These are phyloP conservation scores for Notarius lentiginosus DNA, from an alignment of 2,113 vertebrate species.

Conservation along the genomic window DNA sequence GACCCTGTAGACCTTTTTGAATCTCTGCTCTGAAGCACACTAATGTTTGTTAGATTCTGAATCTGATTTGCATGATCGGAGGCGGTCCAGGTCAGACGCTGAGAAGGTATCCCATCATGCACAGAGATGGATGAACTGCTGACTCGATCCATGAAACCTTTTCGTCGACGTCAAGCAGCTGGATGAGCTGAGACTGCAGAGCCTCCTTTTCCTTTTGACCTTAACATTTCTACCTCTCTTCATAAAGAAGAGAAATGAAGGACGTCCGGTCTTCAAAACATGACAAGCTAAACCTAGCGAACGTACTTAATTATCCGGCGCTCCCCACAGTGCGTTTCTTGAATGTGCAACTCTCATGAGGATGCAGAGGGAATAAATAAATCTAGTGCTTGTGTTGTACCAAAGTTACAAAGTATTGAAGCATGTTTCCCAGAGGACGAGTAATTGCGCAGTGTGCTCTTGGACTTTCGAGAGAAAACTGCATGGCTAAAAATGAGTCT, in stretches of 20 bases:
- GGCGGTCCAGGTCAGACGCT: background rate
- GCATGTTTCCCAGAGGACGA: slow-evolving; percentile 48
- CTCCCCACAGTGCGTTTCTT: slow-evolving; percentile 26
- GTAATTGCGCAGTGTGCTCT: slow-evolving; percentile 43
- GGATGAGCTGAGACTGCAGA: background rate
- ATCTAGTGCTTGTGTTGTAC: slow-evolving; percentile 42
- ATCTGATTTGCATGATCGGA: slow-evolving; percentile 35
- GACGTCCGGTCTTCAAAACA: background rate
- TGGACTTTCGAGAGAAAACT: slow-evolving; percentile 39
- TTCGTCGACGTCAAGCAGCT: background rate
- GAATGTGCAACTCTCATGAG: slow-evolving; percentile 32
- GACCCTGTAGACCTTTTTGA: slow-evolving; percentile 29
- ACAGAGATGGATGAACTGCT: too few relatives aligned
- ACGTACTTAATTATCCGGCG: slow-evolving; percentile 41
- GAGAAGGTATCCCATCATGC: slow-evolving; percentile 4
- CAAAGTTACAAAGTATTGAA: slow-evolving; percentile 56
- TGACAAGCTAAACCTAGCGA: slow-evolving; percentile 44
- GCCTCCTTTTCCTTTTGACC: background rate
- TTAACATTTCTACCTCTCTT: slow-evolving; percentile 11
- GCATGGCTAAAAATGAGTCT: slow-evolving; percentile 39
- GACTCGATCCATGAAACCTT: too few relatives aligned
- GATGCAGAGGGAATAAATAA: slow-evolving; percentile 45
- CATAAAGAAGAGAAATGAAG: slow-evolving; percentile 33
- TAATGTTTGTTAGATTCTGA: slow-evolving; percentile 14
- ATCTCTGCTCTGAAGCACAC: slow-evolving; percentile 29